Conservation (phyloP, 2,888 invertebrate genomes). For the Meganola albula region DNA sequence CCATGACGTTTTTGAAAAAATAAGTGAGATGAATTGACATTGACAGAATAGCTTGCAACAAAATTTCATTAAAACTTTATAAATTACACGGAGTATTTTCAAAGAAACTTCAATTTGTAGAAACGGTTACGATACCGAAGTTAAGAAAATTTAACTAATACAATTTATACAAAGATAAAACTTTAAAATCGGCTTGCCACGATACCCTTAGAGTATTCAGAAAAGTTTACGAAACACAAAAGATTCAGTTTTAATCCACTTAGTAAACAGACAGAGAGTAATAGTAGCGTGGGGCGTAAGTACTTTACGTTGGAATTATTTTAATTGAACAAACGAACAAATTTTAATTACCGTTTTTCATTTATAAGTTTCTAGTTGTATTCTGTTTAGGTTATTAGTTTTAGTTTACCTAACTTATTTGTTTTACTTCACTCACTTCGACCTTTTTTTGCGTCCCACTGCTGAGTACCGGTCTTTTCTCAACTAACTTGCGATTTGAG, state of each 20-base stretch:
- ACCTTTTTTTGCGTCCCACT: too few relatives aligned
- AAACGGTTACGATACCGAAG: conserved; percentile 58
- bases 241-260: conserved; percentile 22
- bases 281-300: conserved; percentile 7
- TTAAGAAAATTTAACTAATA: conserved; percentile 61
- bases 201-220: conserved; percentile 18
- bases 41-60: conserved; percentile 53
- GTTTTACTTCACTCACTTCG: too few relatives aligned
- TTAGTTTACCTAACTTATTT: too few relatives aligned
- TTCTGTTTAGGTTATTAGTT: too few relatives aligned
- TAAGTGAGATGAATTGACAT: conserved; percentile 37
- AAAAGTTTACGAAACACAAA: conserved; percentile 21
- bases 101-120: conserved; percentile 55
- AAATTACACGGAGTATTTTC: conserved; percentile 65
- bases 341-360: too few relatives aligned
- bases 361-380: too few relatives aligned
- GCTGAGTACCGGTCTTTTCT: too few relatives aligned
- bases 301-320: conserved; percentile 19
- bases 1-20: neutral
- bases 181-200: conserved; percentile 31
- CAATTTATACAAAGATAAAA: conserved; percentile 63
- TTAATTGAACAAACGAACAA: too few relatives aligned
- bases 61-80: conserved; percentile 75
- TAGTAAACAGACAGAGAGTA: conserved; percentile 19
- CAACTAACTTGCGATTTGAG: too few relatives aligned